Evolutionary conservation across 37 sponge, comb jelly and placozoan species (phyloP), one percentile per base, ranked within the genome.

Genomic region (Tethya wilhelma): DNA sequence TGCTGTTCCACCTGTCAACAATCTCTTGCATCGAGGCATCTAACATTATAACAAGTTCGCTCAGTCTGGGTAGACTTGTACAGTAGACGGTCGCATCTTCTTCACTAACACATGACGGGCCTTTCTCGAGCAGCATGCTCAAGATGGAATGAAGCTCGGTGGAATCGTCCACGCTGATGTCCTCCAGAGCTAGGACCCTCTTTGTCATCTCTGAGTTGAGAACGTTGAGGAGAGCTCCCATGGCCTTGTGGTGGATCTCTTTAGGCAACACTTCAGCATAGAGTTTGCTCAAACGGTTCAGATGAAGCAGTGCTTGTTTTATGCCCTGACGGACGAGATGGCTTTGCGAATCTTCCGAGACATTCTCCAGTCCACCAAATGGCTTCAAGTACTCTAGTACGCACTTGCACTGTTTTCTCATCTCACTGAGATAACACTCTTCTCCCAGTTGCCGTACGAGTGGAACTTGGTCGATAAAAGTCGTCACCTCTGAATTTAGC

Each of bases 401-500:
- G 31, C 56, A 70, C 11, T 28, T 64, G 29, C 84, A 75, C 64
- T 94, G 90, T 38, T 87, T 87, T 59, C 59, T 49, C 83, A 91
- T 71, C 67, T 88, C 90, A n/a, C 64, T 72, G 31, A 78, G 41
- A 67, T 86, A 91, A 38, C 71, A 60, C 36, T 94, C 86, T 31
- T 96, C 92, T 4, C 92, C 97, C 25, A 87, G 64, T 31, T 75
- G 74, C 9, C 94, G 76, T 0, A 96, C 73, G 17, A 79, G 22
- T 1, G 92, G 92, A 26, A 94, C 74, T 5, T 75, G 68, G 40
- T 96, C 97, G 42, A 96, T 68, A 80, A 96, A 94, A 42, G 92
- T 93, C 38, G 80, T 30, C 2, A 59, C 22, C 45, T 69, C 81
- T 22, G 78, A 59, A 38, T 87, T 74, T 0, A 83, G 49, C 6